phyloP scores from a whole-genome alignment of 2,888 invertebrate genomes.

The Actias luna region DNA sequence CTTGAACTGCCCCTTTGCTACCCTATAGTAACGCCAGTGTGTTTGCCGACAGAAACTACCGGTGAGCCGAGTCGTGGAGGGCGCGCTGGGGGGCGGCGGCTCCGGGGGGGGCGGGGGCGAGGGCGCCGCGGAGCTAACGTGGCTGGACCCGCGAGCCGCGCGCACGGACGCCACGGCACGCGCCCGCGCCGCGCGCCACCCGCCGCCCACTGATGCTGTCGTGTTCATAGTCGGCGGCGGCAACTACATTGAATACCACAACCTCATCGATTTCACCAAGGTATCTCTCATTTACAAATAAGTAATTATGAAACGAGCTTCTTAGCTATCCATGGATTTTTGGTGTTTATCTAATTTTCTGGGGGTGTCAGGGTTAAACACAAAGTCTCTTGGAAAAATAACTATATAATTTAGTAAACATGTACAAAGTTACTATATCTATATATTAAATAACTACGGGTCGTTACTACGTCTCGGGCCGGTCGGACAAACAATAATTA shows the following conservation, averaged over 20 bases:
- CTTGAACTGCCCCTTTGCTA: too few species aligned
- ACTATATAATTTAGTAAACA: too few species aligned
- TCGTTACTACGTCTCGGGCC: too few species aligned
- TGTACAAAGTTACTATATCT: too few species aligned
- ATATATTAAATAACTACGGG: too few species aligned
- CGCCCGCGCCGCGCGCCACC: slow-evolving; percentile 81
- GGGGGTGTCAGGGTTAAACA: too few species aligned
- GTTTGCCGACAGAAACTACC: slow-evolving; percentile 89
- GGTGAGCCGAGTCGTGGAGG: slow-evolving; percentile 95
- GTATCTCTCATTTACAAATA: slow-evolving; percentile 54
- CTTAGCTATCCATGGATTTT: too few species aligned
- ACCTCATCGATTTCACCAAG: slow-evolving; percentile 97
- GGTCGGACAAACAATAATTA: too few species aligned
- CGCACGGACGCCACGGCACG: slow-evolving; percentile 83
- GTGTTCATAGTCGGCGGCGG: slow-evolving; percentile 96
- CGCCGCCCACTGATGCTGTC: slow-evolving; percentile 92
- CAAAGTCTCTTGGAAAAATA: too few species aligned
- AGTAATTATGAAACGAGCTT: background rate
- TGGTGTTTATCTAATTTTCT: too few species aligned
- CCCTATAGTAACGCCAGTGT: background rate
- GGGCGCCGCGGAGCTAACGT: slow-evolving; percentile 93
- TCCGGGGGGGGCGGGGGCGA: slow-evolving; percentile 91
- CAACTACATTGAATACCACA: slow-evolving; percentile 99
- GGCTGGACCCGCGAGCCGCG: slow-evolving; percentile 97
- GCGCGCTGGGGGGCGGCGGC: slow-evolving; percentile 50